phyloP scores from a whole-genome alignment of 2,888 invertebrate species.

The Epinotia demarniana region DNA sequence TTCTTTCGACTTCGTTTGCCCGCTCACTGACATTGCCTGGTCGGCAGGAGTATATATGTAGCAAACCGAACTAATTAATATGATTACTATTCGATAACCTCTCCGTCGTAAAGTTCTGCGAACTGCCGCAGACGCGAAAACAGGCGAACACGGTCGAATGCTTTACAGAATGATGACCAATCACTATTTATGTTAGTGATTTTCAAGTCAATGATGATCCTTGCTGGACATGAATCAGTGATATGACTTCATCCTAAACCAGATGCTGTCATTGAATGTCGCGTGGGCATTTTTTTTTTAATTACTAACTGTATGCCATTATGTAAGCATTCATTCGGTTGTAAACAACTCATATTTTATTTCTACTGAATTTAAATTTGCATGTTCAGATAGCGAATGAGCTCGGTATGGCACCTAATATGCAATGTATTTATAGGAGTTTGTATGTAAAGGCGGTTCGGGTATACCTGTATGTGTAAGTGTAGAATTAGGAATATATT shows the following conservation, averaged over 20 bases:
- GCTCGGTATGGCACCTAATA: not conserved
- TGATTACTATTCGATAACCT: slow-evolving; percentile 69
- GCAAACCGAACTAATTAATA: slow-evolving; percentile 67
- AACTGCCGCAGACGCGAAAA: slow-evolving; percentile 67
- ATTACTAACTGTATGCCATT: not conserved
- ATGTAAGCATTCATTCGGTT: not conserved
- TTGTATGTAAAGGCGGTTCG: no score
- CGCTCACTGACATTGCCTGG: slow-evolving; percentile 68
- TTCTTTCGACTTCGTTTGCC: slow-evolving; percentile 47
- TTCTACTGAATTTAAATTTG: no score
- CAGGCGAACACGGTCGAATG: slow-evolving; percentile 50
- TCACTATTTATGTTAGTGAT: slow-evolving; percentile 60
- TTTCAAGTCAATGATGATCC: slow-evolving; percentile 51
- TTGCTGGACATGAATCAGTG: slow-evolving; percentile 60
- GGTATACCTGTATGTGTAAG: no score
- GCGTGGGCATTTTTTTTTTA: slow-evolving; percentile 14
- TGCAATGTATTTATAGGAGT: not conserved
- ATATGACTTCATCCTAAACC: slow-evolving; percentile 46
- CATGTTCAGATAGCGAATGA: no score
- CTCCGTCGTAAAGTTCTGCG: slow-evolving; percentile 74
- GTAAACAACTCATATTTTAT: not conserved
- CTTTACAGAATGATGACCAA: slow-evolving; percentile 60
- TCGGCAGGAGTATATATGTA: slow-evolving; percentile 56
- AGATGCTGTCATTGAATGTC: slow-evolving; percentile 21
- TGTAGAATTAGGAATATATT: no score